Evolutionary conservation across 2,888 invertebrate genomes (phyloP), one percentile per base, ranked within the genome.

Genomic region (Eupithecia insigniata): DNA sequence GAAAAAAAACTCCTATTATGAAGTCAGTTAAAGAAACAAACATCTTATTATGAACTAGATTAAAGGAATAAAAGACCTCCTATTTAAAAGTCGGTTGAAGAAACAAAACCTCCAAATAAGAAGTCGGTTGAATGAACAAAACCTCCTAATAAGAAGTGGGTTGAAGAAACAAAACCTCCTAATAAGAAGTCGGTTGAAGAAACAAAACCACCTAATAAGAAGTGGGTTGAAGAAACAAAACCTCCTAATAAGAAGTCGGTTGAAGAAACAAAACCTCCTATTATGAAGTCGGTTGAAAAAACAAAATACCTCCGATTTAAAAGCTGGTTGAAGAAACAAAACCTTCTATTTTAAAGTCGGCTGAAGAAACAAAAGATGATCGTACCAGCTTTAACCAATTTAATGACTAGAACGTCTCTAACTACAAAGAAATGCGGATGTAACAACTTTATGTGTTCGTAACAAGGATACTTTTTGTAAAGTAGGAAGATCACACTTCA

Each of bases 391-490:
- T 43, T 43, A n/a, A 43, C 5, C 43, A 39, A 39, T 5, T 16
- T 36, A 1, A 36, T n/a, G 46, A 22, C n/a, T 55, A 12, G 55
- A 26, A 55, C 55, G 55, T 55, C 55, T 51, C 10, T 55, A 51
- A 51, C 22, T 22, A 26, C 22, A 64, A 71, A 39, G 22, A 60
- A 69, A 82, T 75, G 74, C 83, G 82, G 85, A 87, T 86, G 81
- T 85, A 77, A 78, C 62, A 66, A 62, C 43, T 60, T 26, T 62
- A 62, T 28, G 58, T 51, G n/a, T 6, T 62, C 14, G 62, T 55
- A 69, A 55, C 58, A 68, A 66, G 61, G 18, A 34, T 51, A 36
- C 16, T 36, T 67, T 64, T 66, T 43, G 26, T 32, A 16, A 2
- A 55, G 61, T 43, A 67, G 58, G 55, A 43, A 73, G 46, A 46